Evolutionary conservation across 2,888 invertebrate genomes (phyloP).

Genomic region (Drosophila vallismaia): DNA sequence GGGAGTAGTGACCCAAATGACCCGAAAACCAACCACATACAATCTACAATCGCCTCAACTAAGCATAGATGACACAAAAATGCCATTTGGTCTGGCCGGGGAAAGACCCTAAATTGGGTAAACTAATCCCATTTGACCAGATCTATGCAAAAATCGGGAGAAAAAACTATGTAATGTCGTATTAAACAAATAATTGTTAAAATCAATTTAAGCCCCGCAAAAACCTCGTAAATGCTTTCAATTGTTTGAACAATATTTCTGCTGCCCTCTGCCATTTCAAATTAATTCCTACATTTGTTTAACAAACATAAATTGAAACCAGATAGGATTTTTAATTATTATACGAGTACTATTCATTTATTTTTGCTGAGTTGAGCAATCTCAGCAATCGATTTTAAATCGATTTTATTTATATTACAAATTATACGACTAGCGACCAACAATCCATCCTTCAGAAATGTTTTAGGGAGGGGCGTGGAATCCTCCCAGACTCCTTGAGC

Average conservation of each 20-base stretch:
- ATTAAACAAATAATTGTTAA: slow-evolving; percentile 45
- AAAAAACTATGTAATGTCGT: slow-evolving; percentile 49
- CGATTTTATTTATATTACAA: slow-evolving; percentile 10
- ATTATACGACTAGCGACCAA: not conserved
- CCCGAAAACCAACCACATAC: slow-evolving; percentile 18
- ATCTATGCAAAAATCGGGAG: slow-evolving; percentile 1
- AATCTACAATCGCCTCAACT: slow-evolving; percentile 6
- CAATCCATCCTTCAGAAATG: too few relatives aligned
- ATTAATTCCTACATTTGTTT: slow-evolving; percentile 65
- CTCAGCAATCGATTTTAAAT: not conserved
- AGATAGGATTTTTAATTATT: slow-evolving; percentile 29
- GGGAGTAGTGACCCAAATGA: slow-evolving; percentile 24
- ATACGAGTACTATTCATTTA: not conserved
- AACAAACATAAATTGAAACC: slow-evolving; percentile 37
- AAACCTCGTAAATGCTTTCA: slow-evolving; percentile 42
- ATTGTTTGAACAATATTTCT: slow-evolving; percentile 48
- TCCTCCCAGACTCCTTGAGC: too few relatives aligned
- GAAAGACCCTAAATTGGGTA: slow-evolving; percentile 34
- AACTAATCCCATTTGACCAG: slow-evolving; percentile 26
- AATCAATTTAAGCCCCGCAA: slow-evolving; percentile 60
- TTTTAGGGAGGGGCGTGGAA: too few relatives aligned
- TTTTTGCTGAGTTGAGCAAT: slow-evolving; percentile 1
- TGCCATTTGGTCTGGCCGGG: slow-evolving; percentile 23
- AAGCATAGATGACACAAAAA: slow-evolving; percentile 24
- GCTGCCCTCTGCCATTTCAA: slow-evolving; percentile 57